Evolutionary conservation across 2,888 invertebrate species (phyloP).

Genomic region (Eristalinus aeneus): DNA sequence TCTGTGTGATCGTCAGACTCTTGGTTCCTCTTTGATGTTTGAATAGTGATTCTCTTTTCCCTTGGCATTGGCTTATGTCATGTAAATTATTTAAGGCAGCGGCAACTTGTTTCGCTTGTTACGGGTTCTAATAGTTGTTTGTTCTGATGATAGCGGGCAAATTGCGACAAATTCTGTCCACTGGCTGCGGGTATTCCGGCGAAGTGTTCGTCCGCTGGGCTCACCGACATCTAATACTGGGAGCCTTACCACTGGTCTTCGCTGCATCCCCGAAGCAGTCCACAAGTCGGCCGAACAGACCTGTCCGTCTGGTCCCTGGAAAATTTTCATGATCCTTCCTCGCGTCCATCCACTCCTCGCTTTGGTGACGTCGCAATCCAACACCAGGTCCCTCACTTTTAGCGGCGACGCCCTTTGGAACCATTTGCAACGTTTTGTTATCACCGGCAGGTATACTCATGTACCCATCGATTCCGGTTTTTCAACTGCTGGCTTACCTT

Average conservation of each 20-base stretch:
- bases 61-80: constrained; percentile 2
- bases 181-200: background rate
- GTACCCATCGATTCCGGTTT: constrained; percentile 5
- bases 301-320: background rate
- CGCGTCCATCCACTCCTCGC: background rate
- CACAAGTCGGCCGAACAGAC: constrained; percentile 1
- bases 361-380: background rate
- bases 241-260: constrained; percentile 1
- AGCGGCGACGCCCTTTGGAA: background rate
- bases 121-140: no score
- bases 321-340: constrained; percentile 2
- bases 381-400: background rate
- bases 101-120: constrained; percentile 8
- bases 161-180: background rate
- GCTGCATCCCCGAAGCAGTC: background rate
- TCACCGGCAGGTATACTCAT: constrained; percentile 7
- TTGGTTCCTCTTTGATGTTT: constrained; percentile 1
- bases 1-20: background rate
- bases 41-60: background rate
- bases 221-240: constrained; percentile 5
- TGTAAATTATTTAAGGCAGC: background rate
- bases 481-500: constrained; percentile 3
- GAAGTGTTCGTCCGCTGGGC: background rate
- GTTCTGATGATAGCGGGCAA: no score
- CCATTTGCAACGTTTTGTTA: constrained; percentile 19